Evolutionary conservation across 2,888 invertebrate species (phyloP).

Genomic region (Schizaphis graminum): DNA sequence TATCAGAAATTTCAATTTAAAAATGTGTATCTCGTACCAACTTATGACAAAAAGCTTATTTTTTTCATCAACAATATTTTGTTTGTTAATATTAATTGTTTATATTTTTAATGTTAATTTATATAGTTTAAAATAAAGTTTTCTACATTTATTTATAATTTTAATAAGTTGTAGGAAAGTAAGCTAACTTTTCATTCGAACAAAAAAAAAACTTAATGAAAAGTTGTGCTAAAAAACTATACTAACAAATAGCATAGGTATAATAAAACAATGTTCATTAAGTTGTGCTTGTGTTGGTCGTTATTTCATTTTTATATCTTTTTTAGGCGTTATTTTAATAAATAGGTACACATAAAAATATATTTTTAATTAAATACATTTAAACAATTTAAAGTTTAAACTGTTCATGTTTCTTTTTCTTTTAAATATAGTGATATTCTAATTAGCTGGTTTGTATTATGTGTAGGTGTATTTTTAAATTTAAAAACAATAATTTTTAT

Average conservation of each 20-base stretch:
- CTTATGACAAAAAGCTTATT: not conserved
- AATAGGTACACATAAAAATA: not conserved
- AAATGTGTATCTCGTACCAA: not conserved
- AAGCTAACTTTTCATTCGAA: conserved; percentile 9
- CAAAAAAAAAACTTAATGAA: not conserved
- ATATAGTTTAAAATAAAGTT: conserved; percentile 8
- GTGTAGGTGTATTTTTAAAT: not conserved
- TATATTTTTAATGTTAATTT: conserved; percentile 1
- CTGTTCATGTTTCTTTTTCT: not conserved
- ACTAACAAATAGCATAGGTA: not conserved
- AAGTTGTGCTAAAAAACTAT: conserved; percentile 20
- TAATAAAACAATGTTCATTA: not conserved
- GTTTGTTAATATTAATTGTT: not conserved
- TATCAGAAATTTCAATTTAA: not conserved
- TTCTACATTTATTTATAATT: conserved; percentile 1
- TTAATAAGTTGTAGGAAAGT: not conserved
- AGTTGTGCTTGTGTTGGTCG: not conserved
- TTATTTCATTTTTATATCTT: not conserved
- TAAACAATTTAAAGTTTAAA: not conserved
- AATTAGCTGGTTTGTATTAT: not conserved
- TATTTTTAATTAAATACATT: conserved; percentile 13
- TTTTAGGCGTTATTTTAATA: not conserved
- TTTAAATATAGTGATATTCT: not conserved
- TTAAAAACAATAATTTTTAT: not conserved
- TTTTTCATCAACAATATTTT: conserved; percentile 24